A percentile compares a stretch with the other conserved stretches of the same genome.
Conservation (phyloP, 2,888 invertebrate genomes). For the Oxystoma pomonae region DNA sequence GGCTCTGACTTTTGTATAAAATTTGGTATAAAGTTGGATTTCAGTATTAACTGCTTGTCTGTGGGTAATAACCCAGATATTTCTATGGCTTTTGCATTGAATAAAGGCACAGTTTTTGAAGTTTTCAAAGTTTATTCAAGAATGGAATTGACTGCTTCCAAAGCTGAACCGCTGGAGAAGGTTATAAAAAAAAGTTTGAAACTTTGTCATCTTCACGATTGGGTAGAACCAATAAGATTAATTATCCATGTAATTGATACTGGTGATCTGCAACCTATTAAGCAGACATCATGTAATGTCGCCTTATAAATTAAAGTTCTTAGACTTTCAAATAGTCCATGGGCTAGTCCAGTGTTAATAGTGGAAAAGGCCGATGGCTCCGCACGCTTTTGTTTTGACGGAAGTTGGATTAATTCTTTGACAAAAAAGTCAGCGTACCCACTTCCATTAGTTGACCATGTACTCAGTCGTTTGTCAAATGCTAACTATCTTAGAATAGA, state of each 20-base stretch:
- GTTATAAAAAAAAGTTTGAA: not conserved
- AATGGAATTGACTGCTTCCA: not conserved
- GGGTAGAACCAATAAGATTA: too few relatives aligned
- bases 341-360: too few relatives aligned
- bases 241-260: too few relatives aligned
- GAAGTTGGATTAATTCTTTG: too few relatives aligned
- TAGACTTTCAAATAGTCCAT: not conserved
- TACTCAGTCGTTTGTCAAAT: conserved; percentile 6
- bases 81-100: not conserved
- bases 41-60: not conserved
- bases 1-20: not conserved
- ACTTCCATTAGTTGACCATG: not conserved
- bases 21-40: not conserved
- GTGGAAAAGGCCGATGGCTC: not conserved
- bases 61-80: not conserved
- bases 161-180: not conserved
- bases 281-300: not conserved
- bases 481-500: conserved; percentile 2
- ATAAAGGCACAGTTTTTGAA: not conserved
- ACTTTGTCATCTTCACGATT: not conserved
- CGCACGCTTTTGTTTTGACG: not conserved
- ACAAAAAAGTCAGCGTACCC: not conserved
- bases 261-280: too few relatives aligned
- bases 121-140: not conserved
- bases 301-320: not conserved